Conservation (phyloP, 2,888 invertebrate species). For the Magallana nippona region DNA sequence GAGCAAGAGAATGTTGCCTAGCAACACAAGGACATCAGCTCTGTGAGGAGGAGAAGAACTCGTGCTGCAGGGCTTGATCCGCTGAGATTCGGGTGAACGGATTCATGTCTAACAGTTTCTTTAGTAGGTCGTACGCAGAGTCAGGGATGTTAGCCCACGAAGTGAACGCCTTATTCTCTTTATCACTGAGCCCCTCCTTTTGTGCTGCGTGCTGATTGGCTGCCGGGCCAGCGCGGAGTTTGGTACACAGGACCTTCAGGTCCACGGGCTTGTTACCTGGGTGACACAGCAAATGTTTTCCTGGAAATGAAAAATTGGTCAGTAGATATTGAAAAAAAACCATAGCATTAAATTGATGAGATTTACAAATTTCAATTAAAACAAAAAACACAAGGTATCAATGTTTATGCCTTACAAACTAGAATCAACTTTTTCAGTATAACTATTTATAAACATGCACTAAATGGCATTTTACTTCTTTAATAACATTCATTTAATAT, state of each 20-base stretch:
- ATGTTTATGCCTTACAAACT: too few relatives aligned
- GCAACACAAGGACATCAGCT: too few relatives aligned
- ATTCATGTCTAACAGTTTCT: slow-evolving; percentile 88
- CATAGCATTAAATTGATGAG: background rate
- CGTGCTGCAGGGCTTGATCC: slow-evolving; percentile 87
- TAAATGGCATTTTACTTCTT: too few relatives aligned
- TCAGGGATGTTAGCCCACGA: slow-evolving; percentile 81
- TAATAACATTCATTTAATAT: too few relatives aligned
- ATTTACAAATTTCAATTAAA: background rate
- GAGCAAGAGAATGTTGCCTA: too few relatives aligned
- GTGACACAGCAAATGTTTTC: slow-evolving; percentile 71
- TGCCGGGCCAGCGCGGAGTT: slow-evolving; percentile 68
- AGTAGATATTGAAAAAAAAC: background rate
- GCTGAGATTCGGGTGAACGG: slow-evolving; percentile 88
- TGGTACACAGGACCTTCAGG: slow-evolving; percentile 78
- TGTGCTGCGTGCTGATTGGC: slow-evolving; percentile 48
- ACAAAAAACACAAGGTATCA: too few relatives aligned
- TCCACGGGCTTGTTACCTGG: slow-evolving; percentile 72
- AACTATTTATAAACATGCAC: too few relatives aligned
- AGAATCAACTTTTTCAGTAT: too few relatives aligned
- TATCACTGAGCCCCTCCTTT: slow-evolving; percentile 42
- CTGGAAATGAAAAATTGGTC: slow-evolving; percentile 60
- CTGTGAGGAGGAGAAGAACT: slow-evolving; percentile 83
- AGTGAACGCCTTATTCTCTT: slow-evolving; percentile 50
- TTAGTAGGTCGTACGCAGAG: slow-evolving; percentile 87